A percentile compares a stretch with the other conserved stretches of the same genome.
These are phyloP conservation scores for Avahi laniger DNA, from an alignment of 2,797 vertebrate genomes.

Conservation along the genomic window DNA sequence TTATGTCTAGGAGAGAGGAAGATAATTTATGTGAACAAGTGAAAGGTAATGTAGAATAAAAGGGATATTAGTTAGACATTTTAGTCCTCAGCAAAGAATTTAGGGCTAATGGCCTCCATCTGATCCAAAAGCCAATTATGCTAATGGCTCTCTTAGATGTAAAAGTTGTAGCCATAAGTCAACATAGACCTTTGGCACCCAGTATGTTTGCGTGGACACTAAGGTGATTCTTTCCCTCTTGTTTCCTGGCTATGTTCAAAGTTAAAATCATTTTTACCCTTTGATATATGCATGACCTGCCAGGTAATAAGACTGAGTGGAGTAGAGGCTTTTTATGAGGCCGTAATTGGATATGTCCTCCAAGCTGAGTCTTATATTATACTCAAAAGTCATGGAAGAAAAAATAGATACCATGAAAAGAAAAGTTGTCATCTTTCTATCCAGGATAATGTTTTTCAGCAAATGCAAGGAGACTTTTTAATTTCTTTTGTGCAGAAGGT, in stretches of 20 bases:
- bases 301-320: neutral
- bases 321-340: neutral
- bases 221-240: slow-evolving; percentile 19
- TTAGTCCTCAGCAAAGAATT: slow-evolving; percentile 75
- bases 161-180: slow-evolving; percentile 70
- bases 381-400: neutral
- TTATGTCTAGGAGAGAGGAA: slow-evolving; percentile 57
- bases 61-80: slow-evolving; percentile 73
- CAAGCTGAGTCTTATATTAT: neutral
- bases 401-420: neutral
- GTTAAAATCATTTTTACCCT: slow-evolving; percentile 57
- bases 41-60: slow-evolving; percentile 64
- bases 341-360: neutral
- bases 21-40: slow-evolving; percentile 67
- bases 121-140: slow-evolving; percentile 82
- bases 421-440: neutral
- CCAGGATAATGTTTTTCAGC: neutral
- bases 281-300: neutral
- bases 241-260: neutral
- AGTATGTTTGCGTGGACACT: slow-evolving; percentile 59
- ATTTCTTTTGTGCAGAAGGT: slow-evolving; percentile 36
- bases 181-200: slow-evolving; percentile 47
- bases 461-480: slow-evolving; percentile 11
- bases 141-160: slow-evolving; percentile 79
- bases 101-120: slow-evolving; percentile 79